Conservation (phyloP, 2,113 vertebrate species). For the Myiopsitta monachus region DNA sequence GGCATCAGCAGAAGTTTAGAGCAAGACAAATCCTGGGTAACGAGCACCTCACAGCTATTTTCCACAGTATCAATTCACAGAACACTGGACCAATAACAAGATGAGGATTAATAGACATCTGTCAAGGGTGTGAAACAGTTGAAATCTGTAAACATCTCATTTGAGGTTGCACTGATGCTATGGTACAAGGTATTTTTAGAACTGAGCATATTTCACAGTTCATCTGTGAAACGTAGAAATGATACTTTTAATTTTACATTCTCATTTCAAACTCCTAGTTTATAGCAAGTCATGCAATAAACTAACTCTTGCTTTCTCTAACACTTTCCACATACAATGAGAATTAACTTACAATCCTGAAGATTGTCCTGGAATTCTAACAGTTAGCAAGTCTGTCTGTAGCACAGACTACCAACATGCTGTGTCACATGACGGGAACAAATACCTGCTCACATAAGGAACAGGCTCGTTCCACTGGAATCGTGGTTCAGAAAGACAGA, state of each 20-base stretch:
- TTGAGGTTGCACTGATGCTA: background rate
- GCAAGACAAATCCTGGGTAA: background rate
- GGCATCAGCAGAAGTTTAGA: conserved; percentile 12
- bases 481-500: background rate
- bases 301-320: background rate
- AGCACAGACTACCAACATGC: background rate
- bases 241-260: background rate
- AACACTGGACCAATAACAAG: background rate
- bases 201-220: background rate
- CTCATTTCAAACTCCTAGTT: background rate
- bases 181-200: background rate
- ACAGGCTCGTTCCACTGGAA: background rate
- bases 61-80: background rate
- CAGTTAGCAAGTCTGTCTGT: background rate
- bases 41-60: background rate
- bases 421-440: background rate
- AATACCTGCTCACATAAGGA: background rate
- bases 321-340: background rate
- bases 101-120: background rate
- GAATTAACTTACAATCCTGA: background rate
- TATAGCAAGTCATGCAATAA: background rate
- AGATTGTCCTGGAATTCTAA: background rate
- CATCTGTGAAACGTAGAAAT: background rate
- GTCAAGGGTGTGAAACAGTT: background rate
- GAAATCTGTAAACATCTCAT: background rate